Evolutionary conservation across 2,113 vertebrate species (phyloP).

Genomic region (Petrocephalus zakoni): DNA sequence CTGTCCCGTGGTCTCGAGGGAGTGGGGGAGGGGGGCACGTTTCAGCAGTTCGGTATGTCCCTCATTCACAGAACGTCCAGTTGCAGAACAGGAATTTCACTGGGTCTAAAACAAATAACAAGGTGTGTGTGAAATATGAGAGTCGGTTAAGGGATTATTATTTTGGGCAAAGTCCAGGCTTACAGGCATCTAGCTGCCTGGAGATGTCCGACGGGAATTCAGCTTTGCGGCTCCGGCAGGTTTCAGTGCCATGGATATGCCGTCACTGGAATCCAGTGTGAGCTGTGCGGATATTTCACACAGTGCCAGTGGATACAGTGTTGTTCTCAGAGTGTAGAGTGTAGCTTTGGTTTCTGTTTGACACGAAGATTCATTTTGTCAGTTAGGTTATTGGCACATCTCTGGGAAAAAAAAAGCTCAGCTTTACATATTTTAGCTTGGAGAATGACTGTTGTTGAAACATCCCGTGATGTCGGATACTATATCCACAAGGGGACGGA

Average conservation of each 20-base stretch:
- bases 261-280: background rate
- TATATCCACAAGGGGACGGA: background rate
- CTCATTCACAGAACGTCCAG: background rate
- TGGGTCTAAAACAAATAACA: background rate
- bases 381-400: background rate
- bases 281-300: background rate
- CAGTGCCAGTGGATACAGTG: too few relatives aligned
- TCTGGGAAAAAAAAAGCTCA: background rate
- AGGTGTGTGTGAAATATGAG: constrained; percentile 5
- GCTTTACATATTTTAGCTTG: constrained; percentile 21
- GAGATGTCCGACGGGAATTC: background rate
- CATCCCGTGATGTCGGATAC: background rate
- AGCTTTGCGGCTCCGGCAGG: background rate
- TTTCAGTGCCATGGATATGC: background rate
- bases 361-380: background rate
- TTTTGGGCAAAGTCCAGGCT: constrained; percentile 1
- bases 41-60: background rate
- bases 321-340: background rate
- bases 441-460: background rate
- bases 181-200: background rate
- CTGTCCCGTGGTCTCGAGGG: background rate
- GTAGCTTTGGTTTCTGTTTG: background rate
- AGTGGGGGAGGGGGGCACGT: background rate
- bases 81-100: background rate
- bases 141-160: background rate